Percentiles rank a stretch among this genome's conserved stretches.
These are phyloP conservation scores for Miniopterus natalensis DNA, from an alignment of 2,113 vertebrate genomes.

Conservation along the genomic window DNA sequence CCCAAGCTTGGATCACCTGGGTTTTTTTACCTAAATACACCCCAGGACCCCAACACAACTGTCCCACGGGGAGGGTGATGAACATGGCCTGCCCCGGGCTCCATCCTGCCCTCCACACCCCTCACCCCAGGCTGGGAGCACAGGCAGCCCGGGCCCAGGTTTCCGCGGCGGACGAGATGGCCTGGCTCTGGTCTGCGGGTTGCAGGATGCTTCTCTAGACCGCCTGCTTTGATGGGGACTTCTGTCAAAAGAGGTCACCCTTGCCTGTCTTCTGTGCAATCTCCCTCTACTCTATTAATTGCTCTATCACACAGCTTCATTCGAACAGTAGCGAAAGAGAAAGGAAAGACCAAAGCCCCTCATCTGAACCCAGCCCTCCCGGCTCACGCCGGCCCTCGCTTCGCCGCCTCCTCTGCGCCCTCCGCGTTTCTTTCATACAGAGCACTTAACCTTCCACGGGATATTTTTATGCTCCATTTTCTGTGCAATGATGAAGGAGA, in stretches of 20 bases:
- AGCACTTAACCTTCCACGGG: slow-evolving; percentile 88
- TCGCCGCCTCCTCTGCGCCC: slow-evolving; percentile 76
- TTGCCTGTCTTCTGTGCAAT: slow-evolving; percentile 45
- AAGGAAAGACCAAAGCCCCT: not conserved
- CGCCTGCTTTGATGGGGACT: not conserved
- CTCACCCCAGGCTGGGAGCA: too few relatives aligned
- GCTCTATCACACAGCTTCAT: slow-evolving; percentile 75
- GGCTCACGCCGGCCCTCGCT: slow-evolving; percentile 8
- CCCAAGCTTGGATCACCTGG: not conserved
- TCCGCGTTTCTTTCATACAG: slow-evolving; percentile 60
- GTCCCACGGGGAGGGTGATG: accelerated
- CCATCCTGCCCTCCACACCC: accelerated
- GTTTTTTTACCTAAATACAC: not conserved
- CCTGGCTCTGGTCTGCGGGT: not conserved
- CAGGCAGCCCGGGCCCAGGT: not conserved
- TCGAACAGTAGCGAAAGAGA: slow-evolving; percentile 47
- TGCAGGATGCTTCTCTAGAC: not conserved
- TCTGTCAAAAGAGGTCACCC: slow-evolving; percentile 74
- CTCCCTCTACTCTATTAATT: slow-evolving; percentile 76
- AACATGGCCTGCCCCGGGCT: not conserved
- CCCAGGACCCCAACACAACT: not conserved
- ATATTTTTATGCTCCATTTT: slow-evolving; percentile 89
- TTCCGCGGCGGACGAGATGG: not conserved
- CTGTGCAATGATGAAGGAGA: slow-evolving; percentile 85
- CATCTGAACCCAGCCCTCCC: slow-evolving; percentile 38